These are phyloP conservation scores for Loxodonta africana DNA, from an alignment of 2,113 vertebrate species.

Conservation along the genomic window DNA sequence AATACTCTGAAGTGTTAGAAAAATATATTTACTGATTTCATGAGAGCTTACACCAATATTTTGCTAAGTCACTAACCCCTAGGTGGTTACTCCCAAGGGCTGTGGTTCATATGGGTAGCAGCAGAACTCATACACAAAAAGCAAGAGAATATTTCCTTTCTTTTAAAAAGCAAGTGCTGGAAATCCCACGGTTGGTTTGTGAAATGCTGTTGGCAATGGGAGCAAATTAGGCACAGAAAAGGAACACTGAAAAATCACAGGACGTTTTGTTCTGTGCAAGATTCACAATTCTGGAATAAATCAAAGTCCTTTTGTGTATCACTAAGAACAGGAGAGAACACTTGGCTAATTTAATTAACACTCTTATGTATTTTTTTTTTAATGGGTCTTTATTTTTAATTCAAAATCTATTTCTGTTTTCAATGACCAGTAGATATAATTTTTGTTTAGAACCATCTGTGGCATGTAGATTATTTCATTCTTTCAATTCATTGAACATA, in stretches of 20 bases:
- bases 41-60: neutral
- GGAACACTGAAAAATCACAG: neutral
- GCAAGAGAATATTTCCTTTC: neutral
- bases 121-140: neutral
- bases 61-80: neutral
- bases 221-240: neutral
- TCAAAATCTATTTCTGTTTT: neutral
- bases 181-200: neutral
- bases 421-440: neutral
- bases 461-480: neutral
- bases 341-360: neutral
- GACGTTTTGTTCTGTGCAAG: neutral
- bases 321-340: neutral
- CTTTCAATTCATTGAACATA: neutral
- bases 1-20: neutral
- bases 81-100: neutral
- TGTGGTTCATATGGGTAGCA: fast-evolving
- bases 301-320: neutral
- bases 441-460: neutral
- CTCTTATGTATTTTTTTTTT: neutral
- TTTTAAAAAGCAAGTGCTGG: neutral
- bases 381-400: constrained; percentile 30
- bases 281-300: constrained; percentile 11
- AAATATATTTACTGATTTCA: neutral
- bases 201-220: neutral